Evolutionary conservation across 2,888 invertebrate species (phyloP), one percentile per base, ranked within the genome.

Genomic region (Drosophila paracracens): DNA sequence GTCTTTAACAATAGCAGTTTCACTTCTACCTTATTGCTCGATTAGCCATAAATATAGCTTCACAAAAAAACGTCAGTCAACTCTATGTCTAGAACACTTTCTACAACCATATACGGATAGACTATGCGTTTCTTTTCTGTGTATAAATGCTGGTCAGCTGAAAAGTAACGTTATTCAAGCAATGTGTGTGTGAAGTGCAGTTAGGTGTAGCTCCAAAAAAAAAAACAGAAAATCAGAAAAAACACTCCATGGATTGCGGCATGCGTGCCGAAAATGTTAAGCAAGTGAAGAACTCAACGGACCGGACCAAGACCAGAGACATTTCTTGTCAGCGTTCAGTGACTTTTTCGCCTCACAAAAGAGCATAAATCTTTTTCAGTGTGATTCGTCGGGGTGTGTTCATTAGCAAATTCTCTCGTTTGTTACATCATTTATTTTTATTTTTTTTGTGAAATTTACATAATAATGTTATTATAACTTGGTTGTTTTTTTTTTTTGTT

Each of bases 61-160:
- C 11, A 16, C 11, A 16, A 46, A 7, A 11, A 40, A 52, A 51
- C 18, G 2, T n/a, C 27, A 36, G n/a, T 16, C 35, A 59, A 58
- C 36, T 43, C 40, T 40, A 60, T 50, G 65, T 53, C 58, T 67
- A 89, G 86, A 87, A 88, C 74, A 88, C 86, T 87, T 87, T 87
- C 86, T 88, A 89, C 38, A 70, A 31, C 85, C 86, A 71, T 69
- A 69, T 71, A 27, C 21, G 57, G 70, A 3, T 31, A 16, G 7
- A 31, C 3, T 18, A 29, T 27, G 25, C 59, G 33, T 70, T 59
- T 56, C 51, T 65, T 61, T 56, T 43, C 63, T 54, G 65, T 61
- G 33, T 43, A 36, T 54, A 48, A 50, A 2, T 54, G 51, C 29
- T 31, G 33, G n/a, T 18, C 62, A 56, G 61, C 51, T 67, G 40